phyloP scores from a whole-genome alignment of 2,888 invertebrate genomes.

The Drosophila infuscata region DNA sequence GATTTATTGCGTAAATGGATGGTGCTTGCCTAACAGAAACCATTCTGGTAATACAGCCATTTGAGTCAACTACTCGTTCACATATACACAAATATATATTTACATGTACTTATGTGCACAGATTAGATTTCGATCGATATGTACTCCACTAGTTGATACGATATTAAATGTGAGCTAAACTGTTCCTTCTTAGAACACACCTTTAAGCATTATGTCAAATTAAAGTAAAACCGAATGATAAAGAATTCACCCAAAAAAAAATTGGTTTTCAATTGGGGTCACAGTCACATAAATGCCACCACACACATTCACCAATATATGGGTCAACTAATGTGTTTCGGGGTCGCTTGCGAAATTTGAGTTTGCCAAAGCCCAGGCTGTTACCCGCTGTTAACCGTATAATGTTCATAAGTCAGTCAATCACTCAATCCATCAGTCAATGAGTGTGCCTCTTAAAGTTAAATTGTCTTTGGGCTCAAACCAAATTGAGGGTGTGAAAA shows the following conservation, averaged over 20 bases:
- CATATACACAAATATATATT: neutral
- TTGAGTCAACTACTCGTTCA: slow-evolving; percentile 3
- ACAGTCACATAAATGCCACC: neutral
- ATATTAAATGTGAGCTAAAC: neutral
- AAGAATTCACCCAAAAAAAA: neutral
- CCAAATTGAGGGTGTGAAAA: slow-evolving; percentile 31
- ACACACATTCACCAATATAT: neutral
- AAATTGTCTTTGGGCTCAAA: slow-evolving; percentile 34
- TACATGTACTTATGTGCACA: neutral
- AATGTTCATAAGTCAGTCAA: slow-evolving; percentile 31
- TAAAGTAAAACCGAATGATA: neutral
- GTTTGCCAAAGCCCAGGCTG: slow-evolving; percentile 21
- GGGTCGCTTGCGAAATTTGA: slow-evolving; percentile 40
- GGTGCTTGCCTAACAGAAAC: slow-evolving; percentile 20
- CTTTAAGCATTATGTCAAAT: neutral
- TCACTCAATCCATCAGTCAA: slow-evolving; percentile 31
- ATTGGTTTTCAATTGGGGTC: neutral
- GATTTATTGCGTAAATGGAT: slow-evolving; percentile 26
- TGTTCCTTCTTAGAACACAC: neutral
- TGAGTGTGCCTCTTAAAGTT: slow-evolving; percentile 23
- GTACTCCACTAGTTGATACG: neutral
- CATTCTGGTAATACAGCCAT: slow-evolving; percentile 5
- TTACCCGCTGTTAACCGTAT: slow-evolving; percentile 21
- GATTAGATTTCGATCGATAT: neutral
- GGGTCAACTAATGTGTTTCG: slow-evolving; percentile 42